These are phyloP conservation scores for Chrysolophus pictus DNA, from an alignment of 2,797 vertebrate genomes.

Conservation along the genomic window DNA sequence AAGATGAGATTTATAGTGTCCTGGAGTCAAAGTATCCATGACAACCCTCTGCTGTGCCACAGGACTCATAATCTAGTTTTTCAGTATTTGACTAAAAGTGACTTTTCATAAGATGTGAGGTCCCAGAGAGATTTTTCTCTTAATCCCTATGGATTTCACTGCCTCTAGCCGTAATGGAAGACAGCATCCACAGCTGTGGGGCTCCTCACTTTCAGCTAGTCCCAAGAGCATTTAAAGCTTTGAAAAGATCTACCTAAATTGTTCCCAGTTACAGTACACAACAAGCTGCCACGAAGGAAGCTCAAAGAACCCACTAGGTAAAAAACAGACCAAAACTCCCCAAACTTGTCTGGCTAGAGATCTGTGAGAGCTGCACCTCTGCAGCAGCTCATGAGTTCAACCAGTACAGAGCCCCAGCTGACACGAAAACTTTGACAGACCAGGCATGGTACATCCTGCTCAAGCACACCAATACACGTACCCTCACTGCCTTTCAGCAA, in stretches of 20 bases:
- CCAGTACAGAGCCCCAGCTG: not conserved
- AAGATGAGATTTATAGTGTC: not conserved
- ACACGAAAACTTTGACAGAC: not conserved
- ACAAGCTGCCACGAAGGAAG: not conserved
- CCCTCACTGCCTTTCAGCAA: not conserved
- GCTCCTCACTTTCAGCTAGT: not conserved
- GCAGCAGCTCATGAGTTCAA: not conserved
- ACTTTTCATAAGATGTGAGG: not conserved
- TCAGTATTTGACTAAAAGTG: not conserved
- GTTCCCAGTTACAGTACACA: not conserved
- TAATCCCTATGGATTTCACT: not conserved
- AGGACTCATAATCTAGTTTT: not conserved
- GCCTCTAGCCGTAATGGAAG: not conserved
- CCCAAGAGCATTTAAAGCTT: not conserved
- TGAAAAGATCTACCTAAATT: not conserved
- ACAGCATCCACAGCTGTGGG: not conserved
- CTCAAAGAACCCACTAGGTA: not conserved
- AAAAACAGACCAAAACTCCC: not conserved
- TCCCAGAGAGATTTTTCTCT: not conserved
- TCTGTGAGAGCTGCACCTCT: too few relatives aligned
- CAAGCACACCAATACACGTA: not conserved
- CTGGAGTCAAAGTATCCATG: conserved; percentile 54
- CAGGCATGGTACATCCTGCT: not conserved
- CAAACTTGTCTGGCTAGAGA: not conserved
- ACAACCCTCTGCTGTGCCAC: conserved; percentile 27